Percentiles rank a stretch among this genome's conserved stretches.
Conservation (phyloP, 2,888 invertebrate genomes). For the Tridacna crocea region DNA sequence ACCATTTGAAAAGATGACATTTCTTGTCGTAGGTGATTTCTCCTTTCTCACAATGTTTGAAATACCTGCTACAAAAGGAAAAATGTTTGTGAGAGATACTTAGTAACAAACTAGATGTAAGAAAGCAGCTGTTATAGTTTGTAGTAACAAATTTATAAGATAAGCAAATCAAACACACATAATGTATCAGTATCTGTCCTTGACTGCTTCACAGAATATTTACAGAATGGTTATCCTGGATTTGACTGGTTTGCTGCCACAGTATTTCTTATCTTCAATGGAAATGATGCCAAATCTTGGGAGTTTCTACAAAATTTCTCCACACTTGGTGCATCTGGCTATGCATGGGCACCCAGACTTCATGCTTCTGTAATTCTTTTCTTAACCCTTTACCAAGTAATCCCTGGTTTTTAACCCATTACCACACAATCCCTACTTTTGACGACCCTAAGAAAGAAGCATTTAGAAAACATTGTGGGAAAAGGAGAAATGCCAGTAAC, state of each 20-base stretch:
- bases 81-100: too few relatives aligned
- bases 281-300: constrained; percentile 80
- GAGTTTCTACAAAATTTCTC: constrained; percentile 82
- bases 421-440: too few relatives aligned
- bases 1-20: too few relatives aligned
- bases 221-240: constrained; percentile 76
- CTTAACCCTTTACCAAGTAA: background rate
- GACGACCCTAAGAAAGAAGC: too few relatives aligned
- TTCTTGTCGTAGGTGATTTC: too few relatives aligned
- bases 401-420: too few relatives aligned
- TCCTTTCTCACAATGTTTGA: too few relatives aligned
- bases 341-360: constrained; percentile 81
- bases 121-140: too few relatives aligned
- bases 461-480: background rate
- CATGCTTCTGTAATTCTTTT: constrained; percentile 79
- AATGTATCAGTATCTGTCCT: constrained; percentile 19
- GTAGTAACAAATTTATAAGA: too few relatives aligned
- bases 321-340: constrained; percentile 80
- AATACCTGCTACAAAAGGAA: too few relatives aligned
- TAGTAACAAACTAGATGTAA: too few relatives aligned
- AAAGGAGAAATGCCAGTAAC: background rate
- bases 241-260: constrained; percentile 84
- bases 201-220: constrained; percentile 66
- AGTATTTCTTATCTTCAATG: constrained; percentile 81
- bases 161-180: too few relatives aligned